These are phyloP conservation scores for Entomobrya proxima DNA, from an alignment of 2,888 invertebrate species.

Conservation along the genomic window DNA sequence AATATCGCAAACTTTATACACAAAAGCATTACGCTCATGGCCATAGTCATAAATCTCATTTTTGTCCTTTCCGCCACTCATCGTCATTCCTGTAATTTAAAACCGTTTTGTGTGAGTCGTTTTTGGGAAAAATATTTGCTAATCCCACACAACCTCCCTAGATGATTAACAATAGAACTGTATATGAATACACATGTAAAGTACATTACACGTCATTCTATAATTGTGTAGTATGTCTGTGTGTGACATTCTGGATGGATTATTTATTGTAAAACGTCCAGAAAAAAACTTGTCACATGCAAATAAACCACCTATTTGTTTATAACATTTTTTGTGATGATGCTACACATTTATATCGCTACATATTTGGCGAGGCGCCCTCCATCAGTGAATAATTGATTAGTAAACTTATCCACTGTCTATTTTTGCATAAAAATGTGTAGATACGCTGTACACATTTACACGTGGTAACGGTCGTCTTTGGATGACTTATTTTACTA, in stretches of 20 bases:
- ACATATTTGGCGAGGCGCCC: background rate
- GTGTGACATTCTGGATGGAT: conserved; percentile 3
- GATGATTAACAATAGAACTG: too few relatives aligned
- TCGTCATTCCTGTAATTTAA: background rate
- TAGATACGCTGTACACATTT: background rate
- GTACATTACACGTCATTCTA: too few relatives aligned
- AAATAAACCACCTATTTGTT: conserved; percentile 11
- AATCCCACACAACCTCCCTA: too few relatives aligned
- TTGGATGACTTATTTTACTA: background rate
- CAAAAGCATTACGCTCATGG: background rate
- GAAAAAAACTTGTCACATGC: conserved; percentile 5
- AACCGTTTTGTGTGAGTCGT: too few relatives aligned
- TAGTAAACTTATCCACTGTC: too few relatives aligned
- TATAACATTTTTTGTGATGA: background rate
- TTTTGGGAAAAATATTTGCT: too few relatives aligned
- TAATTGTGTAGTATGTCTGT: background rate
- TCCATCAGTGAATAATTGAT: background rate
- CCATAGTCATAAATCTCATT: background rate
- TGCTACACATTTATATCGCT: background rate
- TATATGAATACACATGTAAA: too few relatives aligned
- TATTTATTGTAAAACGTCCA: background rate
- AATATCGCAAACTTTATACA: too few relatives aligned
- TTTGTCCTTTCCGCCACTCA: background rate
- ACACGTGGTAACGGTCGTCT: background rate
- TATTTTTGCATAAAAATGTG: background rate